Evolutionary conservation across 2,113 vertebrate species (phyloP), one percentile per base, ranked within the genome.

Genomic region (Carlito syrichta): DNA sequence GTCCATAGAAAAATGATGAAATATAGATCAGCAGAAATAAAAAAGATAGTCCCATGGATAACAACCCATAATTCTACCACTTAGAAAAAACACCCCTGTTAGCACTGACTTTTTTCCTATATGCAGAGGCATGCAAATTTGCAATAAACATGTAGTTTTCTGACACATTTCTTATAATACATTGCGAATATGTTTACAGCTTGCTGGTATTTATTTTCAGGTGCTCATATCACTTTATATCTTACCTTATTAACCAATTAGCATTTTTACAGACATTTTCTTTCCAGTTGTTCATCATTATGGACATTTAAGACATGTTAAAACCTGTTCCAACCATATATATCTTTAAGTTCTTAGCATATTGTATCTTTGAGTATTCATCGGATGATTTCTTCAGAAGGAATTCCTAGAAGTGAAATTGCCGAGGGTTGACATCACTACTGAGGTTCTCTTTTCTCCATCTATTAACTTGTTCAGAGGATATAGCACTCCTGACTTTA

Each of bases 1-100:
- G 62, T n/a, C 83, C 43, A 88, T 66, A 86, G 45, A 89, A 97
- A 83, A 89, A 84, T 68, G 43, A 45, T 4, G 76, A 89, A 88
- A 52, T 71, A 4, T 68, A 77, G 9, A 58, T 83, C 23, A 91
- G 30, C 22, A 81, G 73, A 79, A 90, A 71, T 6, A 83, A 89
- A 12, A 89, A 73, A 23, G 27, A 56, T 19, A 84, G 25, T 86
- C 22, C 58, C 8, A 38, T 71, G 66, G 66, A 68, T 84, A 87
- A 81, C 19, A 23, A 8, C 20, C 43, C 60, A 8, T 81, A 79
- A 74, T 25, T 43, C 30, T 48, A 54, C 30, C 12, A 79, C 8
- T 78, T 74, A 56, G 48, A 68, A 90, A 82, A 82, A 45, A 78
- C 45, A 16, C 19, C 40, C 50, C 3, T 77, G 38, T 58, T 83